Base-by-base conservation (phyloP, 2,113 vertebrate genomes). In the Lonchura striata region DNA sequence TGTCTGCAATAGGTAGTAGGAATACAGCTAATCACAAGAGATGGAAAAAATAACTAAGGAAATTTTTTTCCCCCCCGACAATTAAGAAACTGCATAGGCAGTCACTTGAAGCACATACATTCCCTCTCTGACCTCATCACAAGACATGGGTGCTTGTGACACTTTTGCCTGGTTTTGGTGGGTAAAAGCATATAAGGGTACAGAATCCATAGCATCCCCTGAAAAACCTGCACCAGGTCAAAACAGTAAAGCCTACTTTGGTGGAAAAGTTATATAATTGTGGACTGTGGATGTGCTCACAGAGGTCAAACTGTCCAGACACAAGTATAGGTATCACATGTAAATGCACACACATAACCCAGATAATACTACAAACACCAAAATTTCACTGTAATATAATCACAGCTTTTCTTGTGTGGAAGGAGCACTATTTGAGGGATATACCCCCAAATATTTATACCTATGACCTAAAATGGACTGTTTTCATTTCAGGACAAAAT, bases 171-270 rank as follows among this genome's bases (percentile, higher is more conserved):
- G 15, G 21, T 60, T 86, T 33, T 50, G 69, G 42, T 16, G 14
- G 4, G 18, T 53, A 33, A 41, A 75, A 23, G 11, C 0, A 1
- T 31, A 4, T 41, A 57, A 65, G 25, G 15, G 28, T 71, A 15
- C 20, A 76, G n/a, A 47, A 57, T 7, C 11, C 0, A 0, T 8
- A 41, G 16, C 11, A 49, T 24, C 6, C 25, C 22, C 50, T 28
- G 16, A 44, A 59, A 63, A 64, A 77, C 13, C 35, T 17, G 2
- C 16, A 76, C 16, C 49, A 60, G 22, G 6, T 25, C 39, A 84
- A 84, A 93, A 28, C 25, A 59, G 31, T 41, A 66, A 86, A 47
- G 33, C 18, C 42, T 66, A 2, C 21, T 68, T 60, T 14, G 53
- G 22, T 64, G 33, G 61, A 30, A 85, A 69, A 65, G 6, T 37